These are phyloP conservation scores for Epistrophe eligans DNA, from an alignment of 2,888 invertebrate species.

Conservation along the genomic window DNA sequence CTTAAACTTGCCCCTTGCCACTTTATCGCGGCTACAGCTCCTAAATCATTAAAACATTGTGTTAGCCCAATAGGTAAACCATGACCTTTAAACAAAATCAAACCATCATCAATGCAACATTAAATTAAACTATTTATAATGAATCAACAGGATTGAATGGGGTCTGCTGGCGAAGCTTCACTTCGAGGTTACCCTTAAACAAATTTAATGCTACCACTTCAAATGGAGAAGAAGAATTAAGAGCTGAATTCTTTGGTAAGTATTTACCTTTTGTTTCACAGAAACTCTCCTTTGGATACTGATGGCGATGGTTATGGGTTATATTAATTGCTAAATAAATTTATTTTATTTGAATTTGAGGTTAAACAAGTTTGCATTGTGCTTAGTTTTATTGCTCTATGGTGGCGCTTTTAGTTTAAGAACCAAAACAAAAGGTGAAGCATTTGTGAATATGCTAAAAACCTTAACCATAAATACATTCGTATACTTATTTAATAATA, in stretches of 20 bases:
- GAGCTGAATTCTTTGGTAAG: constrained; percentile 18
- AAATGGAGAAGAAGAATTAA: constrained; percentile 23
- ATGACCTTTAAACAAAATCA: neutral
- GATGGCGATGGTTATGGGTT: neutral
- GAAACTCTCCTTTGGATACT: neutral
- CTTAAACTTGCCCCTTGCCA: too few species aligned
- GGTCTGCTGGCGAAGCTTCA: constrained; percentile 16
- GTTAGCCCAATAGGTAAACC: neutral
- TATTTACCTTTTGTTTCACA: constrained; percentile 14
- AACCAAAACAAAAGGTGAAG: constrained; percentile 5
- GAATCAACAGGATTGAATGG: constrained; percentile 1
- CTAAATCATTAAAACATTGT: too few species aligned
- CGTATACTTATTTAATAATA: neutral
- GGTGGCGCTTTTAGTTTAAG: constrained; percentile 7
- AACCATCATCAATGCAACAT: neutral
- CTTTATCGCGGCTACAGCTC: too few species aligned
- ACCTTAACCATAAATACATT: constrained; percentile 4
- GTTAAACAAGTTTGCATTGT: constrained; percentile 46
- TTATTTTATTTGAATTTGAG: constrained; percentile 69
- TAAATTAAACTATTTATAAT: neutral
- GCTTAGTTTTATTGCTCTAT: constrained; percentile 26
- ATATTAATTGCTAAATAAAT: constrained; percentile 70
- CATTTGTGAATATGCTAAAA: neutral
- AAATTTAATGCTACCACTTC: constrained; percentile 46
- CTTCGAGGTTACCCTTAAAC: constrained; percentile 36